Base-by-base conservation (phyloP, 2,797 vertebrate genomes). In the Rhinella marina region DNA sequence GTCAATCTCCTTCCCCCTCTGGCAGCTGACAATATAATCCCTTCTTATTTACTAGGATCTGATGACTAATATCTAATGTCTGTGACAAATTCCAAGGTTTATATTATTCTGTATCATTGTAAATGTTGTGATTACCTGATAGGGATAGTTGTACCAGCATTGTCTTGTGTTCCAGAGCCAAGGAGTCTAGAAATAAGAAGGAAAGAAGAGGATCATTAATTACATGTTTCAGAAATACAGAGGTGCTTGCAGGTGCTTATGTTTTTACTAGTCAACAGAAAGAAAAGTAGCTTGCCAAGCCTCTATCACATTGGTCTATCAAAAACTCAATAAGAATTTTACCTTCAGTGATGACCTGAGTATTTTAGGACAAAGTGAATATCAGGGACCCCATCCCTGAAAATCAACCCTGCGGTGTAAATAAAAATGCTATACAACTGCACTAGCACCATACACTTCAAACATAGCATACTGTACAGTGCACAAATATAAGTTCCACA, bases 161-260 rank as follows among this genome's bases (percentile, higher is more conserved):
- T 98, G 97, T 90, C 95, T 98, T 80, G 97, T 99, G 93, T 99
- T 97, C 98, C 98, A 99, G 77, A 98, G 92, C 98, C 98, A 99
- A 0, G 97, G 94, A 25, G 96, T 97, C 98, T 99, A 90, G 87
- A 91, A 90, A 48, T 21, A 41, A 54, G 54, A 86, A 77, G 59
- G 72, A 81, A 87, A 41, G 50, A 84, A 81, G 76, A 41, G 9
- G 54, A 29, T 27, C 25, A 59, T 23, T 50, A 32, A 56, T 76
- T 29, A 81, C 4, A 76, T 19, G 7, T 41, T 41, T 73, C 6
- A 70, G 25, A 70, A 70, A 73, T 70, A 8, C 27, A 70, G 41
- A 41, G 41, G 4, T 4, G 41, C 41, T 70, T 32, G 0, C 7
- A 62, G 21, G 59, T 21, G 9, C 21, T 61, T 59, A 16, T 59